Evolutionary conservation across 2,797 vertebrate species (phyloP).

Genomic region (Sebastes itinus): DNA sequence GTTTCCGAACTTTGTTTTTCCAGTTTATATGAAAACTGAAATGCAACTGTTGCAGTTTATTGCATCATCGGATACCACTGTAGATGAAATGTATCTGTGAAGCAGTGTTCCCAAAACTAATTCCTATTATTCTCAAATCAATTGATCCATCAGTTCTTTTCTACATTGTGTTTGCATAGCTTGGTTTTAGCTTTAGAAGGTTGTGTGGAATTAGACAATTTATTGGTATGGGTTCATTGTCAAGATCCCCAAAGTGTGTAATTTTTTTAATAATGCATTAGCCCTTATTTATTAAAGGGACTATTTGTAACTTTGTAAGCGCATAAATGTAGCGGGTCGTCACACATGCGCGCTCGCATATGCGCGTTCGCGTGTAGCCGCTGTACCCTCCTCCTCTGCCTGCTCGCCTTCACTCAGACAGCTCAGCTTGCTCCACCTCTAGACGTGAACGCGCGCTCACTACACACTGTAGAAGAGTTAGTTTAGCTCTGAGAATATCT

Average conservation of each 20-base stretch:
- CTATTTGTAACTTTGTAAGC: no score
- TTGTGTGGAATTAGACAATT: not conserved
- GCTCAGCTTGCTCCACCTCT: no score
- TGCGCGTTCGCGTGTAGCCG: no score
- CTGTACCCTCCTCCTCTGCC: no score
- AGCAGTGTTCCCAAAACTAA: not conserved
- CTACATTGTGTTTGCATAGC: not conserved
- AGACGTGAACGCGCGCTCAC: no score
- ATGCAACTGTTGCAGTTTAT: not conserved
- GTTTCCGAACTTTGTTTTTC: no score
- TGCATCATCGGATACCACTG: not conserved
- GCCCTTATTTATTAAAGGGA: not conserved
- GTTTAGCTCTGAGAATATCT: no score
- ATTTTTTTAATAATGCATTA: not conserved
- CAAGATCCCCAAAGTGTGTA: not conserved
- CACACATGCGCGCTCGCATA: no score
- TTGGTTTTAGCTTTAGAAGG: not conserved
- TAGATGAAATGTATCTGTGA: not conserved
- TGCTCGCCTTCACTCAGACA: no score
- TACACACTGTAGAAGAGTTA: no score
- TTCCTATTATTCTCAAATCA: not conserved
- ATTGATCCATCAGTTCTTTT: not conserved
- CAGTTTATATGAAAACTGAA: not conserved
- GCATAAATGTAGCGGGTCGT: no score
- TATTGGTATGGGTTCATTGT: not conserved